Percentiles rank a stretch among this genome's conserved stretches.
Conservation (phyloP, 2,113 vertebrate species). For the Leptobrachium leishanense region DNA sequence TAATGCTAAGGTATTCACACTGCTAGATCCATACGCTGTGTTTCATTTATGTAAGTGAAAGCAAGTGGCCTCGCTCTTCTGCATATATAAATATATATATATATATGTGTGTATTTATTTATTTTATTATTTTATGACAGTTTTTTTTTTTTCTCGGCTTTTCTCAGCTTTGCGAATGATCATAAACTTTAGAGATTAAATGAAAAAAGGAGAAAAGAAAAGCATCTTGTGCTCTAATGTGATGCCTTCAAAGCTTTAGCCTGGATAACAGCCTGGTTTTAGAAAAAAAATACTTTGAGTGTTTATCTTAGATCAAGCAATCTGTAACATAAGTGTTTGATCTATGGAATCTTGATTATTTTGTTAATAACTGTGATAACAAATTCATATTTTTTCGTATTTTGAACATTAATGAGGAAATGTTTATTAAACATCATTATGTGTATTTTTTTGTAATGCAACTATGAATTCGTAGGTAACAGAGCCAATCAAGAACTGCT, state of each 20-base stretch:
- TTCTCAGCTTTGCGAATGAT: conserved; percentile 50
- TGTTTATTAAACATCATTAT: too few relatives aligned
- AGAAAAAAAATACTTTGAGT: conserved; percentile 29
- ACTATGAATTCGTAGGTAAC: too few relatives aligned
- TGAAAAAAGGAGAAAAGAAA: conserved; percentile 16
- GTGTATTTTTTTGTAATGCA: too few relatives aligned
- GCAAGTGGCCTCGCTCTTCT: conserved; percentile 38
- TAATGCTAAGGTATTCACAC: conserved; percentile 7
- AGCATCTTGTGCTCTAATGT: conserved; percentile 31
- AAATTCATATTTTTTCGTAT: too few relatives aligned
- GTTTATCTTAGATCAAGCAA: conserved; percentile 47
- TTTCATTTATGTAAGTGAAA: conserved; percentile 26
- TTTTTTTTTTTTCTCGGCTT: conserved; percentile 40
- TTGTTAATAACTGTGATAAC: too few relatives aligned
- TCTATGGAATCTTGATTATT: not conserved
- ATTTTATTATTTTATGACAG: conserved; percentile 43
- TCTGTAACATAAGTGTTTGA: conserved; percentile 30
- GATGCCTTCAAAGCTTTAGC: conserved; percentile 31
- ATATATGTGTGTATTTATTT: not conserved
- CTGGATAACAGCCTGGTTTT: conserved; percentile 30
- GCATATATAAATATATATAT: not conserved
- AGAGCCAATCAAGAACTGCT: too few relatives aligned
- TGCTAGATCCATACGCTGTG: conserved; percentile 13
- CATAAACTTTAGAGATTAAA: conserved; percentile 44
- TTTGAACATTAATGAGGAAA: too few relatives aligned